Evolutionary conservation across 2,113 vertebrate genomes (phyloP), one percentile per base, ranked within the genome.

Genomic region (Zapus hudsonius): DNA sequence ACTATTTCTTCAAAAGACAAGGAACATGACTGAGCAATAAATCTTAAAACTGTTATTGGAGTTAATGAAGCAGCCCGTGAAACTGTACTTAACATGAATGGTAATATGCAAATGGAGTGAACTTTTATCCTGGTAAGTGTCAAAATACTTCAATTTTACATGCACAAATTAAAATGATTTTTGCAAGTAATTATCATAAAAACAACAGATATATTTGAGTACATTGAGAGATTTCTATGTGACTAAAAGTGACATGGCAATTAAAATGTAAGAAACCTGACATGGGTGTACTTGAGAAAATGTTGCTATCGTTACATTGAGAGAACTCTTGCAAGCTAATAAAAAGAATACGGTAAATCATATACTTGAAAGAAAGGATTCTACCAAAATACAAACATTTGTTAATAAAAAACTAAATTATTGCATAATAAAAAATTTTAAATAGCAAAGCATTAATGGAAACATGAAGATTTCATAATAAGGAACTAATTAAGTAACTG

Each of bases 61-160:
- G 61, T 90, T 92, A 93, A 92, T 55, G 78, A 95, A 85, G 22
- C 79, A 93, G 17, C 38, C 36, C 38, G 57, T 57, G 57, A 89
- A 95, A 84, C 11, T 22, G 31, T 42, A 85, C 64, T 89, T 85
- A 88, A 74, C 31, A 52, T 59, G 42, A 87, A 84, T 61, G 44
- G 27, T 69, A 91, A 81, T 73, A n/a, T 72, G 78, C 40, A 93
- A 92, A 90, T 79, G 29, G 69, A 91, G 47, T 75, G 44, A 92
- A 92, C 1, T 42, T 96, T 83, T 79, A 64, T 88, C 91, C 61
- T 92, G 85, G 84, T 88, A 93, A 85, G 3, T 92, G 69, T 93
- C 79, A 86, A 96, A 95, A 94, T 94, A 86, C 73, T 95, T 87
- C 69, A 94, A 3, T 66, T 87, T 76, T 85, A 78, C 29, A 88